These are phyloP conservation scores for Agrotis clavis DNA, from an alignment of 2,888 invertebrate species.

Conservation along the genomic window DNA sequence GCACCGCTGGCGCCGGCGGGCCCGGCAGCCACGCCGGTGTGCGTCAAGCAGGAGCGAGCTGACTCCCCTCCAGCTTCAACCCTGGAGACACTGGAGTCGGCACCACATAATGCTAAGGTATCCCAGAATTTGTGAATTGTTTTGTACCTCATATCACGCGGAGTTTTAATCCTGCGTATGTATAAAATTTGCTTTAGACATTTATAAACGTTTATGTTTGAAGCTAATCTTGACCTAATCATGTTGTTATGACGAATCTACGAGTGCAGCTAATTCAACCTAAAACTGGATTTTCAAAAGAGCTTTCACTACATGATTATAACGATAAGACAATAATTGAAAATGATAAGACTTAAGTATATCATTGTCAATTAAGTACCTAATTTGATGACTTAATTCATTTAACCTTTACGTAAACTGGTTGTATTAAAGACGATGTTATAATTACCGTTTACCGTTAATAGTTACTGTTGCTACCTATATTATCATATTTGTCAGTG, in stretches of 20 bases:
- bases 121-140: background rate
- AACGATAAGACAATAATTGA: background rate
- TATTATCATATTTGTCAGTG: background rate
- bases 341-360: too few species aligned
- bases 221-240: too few species aligned
- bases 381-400: conserved; percentile 8
- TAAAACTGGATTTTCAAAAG: background rate
- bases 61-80: conserved; percentile 85
- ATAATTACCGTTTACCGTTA: conserved; percentile 9
- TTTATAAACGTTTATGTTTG: too few species aligned
- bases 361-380: too few species aligned
- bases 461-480: background rate
- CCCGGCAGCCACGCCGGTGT: conserved; percentile 86
- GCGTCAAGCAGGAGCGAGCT: conserved; percentile 80
- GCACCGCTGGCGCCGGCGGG: conserved; percentile 86
- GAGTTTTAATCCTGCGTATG: too few species aligned
- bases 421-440: conserved; percentile 8
- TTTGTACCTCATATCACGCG: too few species aligned
- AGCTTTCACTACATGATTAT: conserved; percentile 12
- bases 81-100: conserved; percentile 94
- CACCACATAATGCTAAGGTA: conserved; percentile 69
- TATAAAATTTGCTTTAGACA: too few species aligned
- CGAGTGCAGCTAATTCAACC: too few species aligned
- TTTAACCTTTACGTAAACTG: background rate
- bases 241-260: too few species aligned